These are phyloP conservation scores for Meloidogyne exigua DNA, from an alignment of 1,140 invertebrate genomes.

Conservation along the genomic window DNA sequence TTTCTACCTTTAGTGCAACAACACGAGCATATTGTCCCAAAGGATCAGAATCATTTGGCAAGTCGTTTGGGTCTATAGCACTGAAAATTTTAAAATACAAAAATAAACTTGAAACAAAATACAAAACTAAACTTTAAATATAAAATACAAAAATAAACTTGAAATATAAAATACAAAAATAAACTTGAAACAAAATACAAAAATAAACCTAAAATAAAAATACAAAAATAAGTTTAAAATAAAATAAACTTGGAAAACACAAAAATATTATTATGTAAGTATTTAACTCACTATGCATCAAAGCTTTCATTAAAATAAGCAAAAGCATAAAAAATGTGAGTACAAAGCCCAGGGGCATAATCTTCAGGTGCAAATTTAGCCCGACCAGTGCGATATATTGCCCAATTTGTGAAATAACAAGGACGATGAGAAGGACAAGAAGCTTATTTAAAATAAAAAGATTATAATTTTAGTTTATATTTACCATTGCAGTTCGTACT, in stretches of 20 bases:
- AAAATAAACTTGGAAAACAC: not conserved
- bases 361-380: constrained; percentile 90
- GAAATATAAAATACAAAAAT: too few species aligned
- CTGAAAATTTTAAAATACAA: constrained; percentile 46
- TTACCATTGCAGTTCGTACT: too few species aligned
- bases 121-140: too few species aligned
- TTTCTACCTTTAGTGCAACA: constrained; percentile 50
- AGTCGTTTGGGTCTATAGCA: constrained; percentile 54
- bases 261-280: constrained; percentile 63
- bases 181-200: too few species aligned
- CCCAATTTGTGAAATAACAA: constrained; percentile 87
- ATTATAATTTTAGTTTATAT: too few species aligned
- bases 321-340: constrained; percentile 91
- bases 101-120: too few species aligned
- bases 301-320: constrained; percentile 92
- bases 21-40: constrained; percentile 59
- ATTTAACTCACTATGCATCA: constrained; percentile 77
- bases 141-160: too few species aligned
- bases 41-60: constrained; percentile 54
- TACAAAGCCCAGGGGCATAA: constrained; percentile 88
- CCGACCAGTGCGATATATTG: constrained; percentile 84
- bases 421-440: constrained; percentile 24
- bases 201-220: too few species aligned
- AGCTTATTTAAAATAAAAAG: not conserved
- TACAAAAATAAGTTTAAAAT: too few species aligned